A percentile compares a stretch with the other conserved stretches of the same genome.
These are phyloP conservation scores for Calliphora vicina DNA, from an alignment of 1,140 invertebrate species.

Conservation along the genomic window DNA sequence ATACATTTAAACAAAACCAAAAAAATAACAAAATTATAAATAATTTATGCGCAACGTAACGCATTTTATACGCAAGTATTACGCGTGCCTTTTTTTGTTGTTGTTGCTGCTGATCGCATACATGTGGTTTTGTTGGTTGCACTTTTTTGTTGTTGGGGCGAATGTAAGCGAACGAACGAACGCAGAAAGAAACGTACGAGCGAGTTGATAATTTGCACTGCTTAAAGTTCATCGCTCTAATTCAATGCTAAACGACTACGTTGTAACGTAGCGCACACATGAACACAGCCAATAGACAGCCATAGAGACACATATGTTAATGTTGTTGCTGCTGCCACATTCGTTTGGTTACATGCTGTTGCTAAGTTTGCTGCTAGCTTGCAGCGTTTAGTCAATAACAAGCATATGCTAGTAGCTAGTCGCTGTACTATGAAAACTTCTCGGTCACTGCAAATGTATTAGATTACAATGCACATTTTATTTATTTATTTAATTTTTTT, in stretches of 20 bases:
- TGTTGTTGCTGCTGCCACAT: too few relatives aligned
- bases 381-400: too few relatives aligned
- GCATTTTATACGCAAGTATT: constrained; percentile 30
- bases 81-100: neutral
- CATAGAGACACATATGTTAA: too few relatives aligned
- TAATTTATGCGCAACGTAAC: neutral
- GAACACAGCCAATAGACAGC: neutral
- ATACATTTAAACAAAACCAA: too few relatives aligned
- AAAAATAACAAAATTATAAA: neutral
- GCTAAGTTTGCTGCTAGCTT: too few relatives aligned
- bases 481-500: neutral
- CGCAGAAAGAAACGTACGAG: too few relatives aligned
- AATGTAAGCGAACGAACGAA: too few relatives aligned
- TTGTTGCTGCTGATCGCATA: neutral
- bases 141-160: too few relatives aligned
- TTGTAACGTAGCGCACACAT: neutral
- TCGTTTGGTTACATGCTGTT: too few relatives aligned
- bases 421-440: neutral
- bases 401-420: neutral
- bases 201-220: constrained; percentile 10
- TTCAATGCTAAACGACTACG: constrained; percentile 48
- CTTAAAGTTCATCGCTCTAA: constrained; percentile 59
- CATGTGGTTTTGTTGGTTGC: neutral
- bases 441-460: neutral
- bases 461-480: neutral